Evolutionary conservation across 1,140 invertebrate species (phyloP).

Genomic region (Hylaeus volcanicus): DNA sequence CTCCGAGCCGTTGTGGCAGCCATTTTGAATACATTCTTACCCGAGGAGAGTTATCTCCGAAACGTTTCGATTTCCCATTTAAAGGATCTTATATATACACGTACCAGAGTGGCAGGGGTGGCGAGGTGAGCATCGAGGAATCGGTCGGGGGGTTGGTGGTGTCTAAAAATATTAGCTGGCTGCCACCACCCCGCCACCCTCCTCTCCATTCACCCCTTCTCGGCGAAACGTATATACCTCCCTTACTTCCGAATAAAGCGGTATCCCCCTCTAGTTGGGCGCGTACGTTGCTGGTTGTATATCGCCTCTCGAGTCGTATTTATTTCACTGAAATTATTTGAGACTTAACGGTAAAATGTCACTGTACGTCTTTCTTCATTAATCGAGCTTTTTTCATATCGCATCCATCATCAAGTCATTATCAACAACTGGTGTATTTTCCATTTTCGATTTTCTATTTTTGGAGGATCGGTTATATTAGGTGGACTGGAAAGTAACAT

Average conservation of each 20-base stretch:
- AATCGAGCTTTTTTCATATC: too few species aligned
- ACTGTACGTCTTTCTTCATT: too few species aligned
- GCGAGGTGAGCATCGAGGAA: constrained; percentile 56
- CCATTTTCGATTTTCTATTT: too few species aligned
- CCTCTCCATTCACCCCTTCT: constrained; percentile 35
- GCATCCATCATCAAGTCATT: too few species aligned
- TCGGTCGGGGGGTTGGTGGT: constrained; percentile 55
- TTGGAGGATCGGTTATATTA: too few species aligned
- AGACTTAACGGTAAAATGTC: not conserved
- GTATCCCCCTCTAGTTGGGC: constrained; percentile 23
- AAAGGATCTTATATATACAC: constrained; percentile 78
- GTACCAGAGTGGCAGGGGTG: constrained; percentile 48
- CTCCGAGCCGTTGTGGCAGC: constrained; percentile 66
- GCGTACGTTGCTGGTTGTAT: constrained; percentile 5
- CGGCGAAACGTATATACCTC: not conserved
- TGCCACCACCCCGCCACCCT: constrained; percentile 47
- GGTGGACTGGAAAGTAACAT: too few species aligned
- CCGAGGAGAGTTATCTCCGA: constrained; percentile 79
- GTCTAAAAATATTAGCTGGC: constrained; percentile 76
- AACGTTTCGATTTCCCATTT: constrained; percentile 81
- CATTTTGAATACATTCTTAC: constrained; percentile 82
- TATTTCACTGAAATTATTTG: constrained; percentile 28
- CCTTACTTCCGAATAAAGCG: constrained; percentile 31
- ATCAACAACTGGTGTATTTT: too few species aligned
- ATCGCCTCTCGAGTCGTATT: constrained; percentile 14